Base-by-base conservation (phyloP, 2,113 vertebrate species). In the Colossoma macropomum region DNA sequence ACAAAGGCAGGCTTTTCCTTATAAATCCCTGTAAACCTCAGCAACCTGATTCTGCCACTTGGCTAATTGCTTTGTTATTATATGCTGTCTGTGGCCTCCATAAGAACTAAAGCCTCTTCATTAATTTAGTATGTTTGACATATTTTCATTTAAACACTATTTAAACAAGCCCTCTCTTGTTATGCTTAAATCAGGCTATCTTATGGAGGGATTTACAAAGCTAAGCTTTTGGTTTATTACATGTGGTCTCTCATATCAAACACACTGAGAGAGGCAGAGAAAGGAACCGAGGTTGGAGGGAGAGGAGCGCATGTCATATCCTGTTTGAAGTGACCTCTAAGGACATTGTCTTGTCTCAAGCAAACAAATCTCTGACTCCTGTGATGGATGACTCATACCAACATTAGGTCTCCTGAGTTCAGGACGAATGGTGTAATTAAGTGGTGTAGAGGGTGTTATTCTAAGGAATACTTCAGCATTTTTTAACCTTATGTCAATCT, bases 321-420 rank as follows among this genome's bases (percentile, higher is more conserved):
- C 91, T 94, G 91, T 91, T 93, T 90, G 89, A 92, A 88, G 89
- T 94, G 91, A 93, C 93, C 92, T 92, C 87, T 87, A 90, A 93
- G 92, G 92, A 93, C 90, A 92, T 91, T 92, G 91, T 91, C 93
- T 90, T 93, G 92, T 93, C 90, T 90, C 90, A 92, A 93, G 92
- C 90, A 93, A 93, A 93, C 92, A 94, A 92, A 91, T 89, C 74
- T 30, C 86, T 23, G 50, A 87, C 85, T 86, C 89, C 92, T 92
- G 50, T 0, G 25, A 71, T 71, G 66, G 34, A 23, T 90, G 91
- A 91, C 92, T 91, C 89, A 81, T 91, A 92, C 90, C 91, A 92
- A 90, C 91, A 88, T 89, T 82, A 85, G 28, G 50, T 75, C 8
- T 59, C n/a, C 25, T 48, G 28, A 78, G 34, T 50, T 71, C 23